Evolutionary conservation across 2,888 invertebrate genomes (phyloP), one percentile per base, ranked within the genome.

Genomic region (Oxyscelio sp.): DNA sequence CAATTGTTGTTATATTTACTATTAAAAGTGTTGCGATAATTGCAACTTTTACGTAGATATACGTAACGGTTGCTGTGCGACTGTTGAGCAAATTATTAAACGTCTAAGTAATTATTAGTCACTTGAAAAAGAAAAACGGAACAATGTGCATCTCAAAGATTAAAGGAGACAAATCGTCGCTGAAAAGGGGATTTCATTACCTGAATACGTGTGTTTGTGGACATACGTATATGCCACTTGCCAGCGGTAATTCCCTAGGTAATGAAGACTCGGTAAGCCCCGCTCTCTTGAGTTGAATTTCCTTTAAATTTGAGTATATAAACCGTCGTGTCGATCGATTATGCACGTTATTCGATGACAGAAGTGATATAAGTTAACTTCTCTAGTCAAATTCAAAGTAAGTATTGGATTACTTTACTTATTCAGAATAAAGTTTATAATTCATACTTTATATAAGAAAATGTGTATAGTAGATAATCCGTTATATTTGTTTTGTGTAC

Each of bases 291-390:
- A 78, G 73, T 34, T 8, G 8, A 61, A 40, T 59, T 85, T 85
- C 81, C 81, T 65, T 75, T 65, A 74, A 79, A 56, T 50, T 73
- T 56, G 19, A 58, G 70, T 82, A 85, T 85, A 81, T 85, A 85
- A 85, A 70, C 74, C 22, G 15, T 11, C 19, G 54, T 19, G 8
- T 13, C 2, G n/a, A 65, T 74, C 48, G 17, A 58, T 61, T 34
- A 54, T 61, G 59, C 45, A 74, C 5, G 54, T 58, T 59, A 73
- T 74, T 81, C 66, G 27, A 15, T 9, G 11, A 22, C 15, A 38
- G 43, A 43, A 68, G 24, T 50, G n/a, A 11, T 38, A 63, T 1
- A 38, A 71, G 66, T 40, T 31, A 50, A 59, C 31, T 43, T 65
- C 80, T 80, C 43, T 59, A 80, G 59, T 58, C 56, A 17, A 17